Percentiles rank a stretch among this genome's conserved stretches.
These are phyloP conservation scores for Lissocephala sabroskyi DNA, from an alignment of 2,888 invertebrate genomes.

Conservation along the genomic window DNA sequence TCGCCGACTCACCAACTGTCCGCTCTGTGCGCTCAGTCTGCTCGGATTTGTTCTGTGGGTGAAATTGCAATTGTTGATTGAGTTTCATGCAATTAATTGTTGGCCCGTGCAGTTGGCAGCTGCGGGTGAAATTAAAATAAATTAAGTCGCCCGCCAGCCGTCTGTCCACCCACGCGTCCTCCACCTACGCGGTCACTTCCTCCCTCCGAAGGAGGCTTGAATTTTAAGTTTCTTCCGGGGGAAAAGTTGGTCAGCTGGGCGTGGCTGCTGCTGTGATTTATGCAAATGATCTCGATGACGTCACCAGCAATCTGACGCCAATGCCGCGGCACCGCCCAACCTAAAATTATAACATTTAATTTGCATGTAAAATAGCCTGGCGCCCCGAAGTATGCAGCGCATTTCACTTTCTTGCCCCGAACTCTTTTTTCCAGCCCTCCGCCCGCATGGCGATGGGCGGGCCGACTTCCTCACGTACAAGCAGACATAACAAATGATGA, in stretches of 20 bases:
- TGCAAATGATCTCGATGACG: conserved; percentile 31
- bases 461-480: conserved; percentile 3
- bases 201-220: conserved; percentile 7
- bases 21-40: too few relatives aligned
- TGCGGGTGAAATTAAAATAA: conserved; percentile 3
- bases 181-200: too few relatives aligned
- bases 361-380: conserved; percentile 36
- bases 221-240: conserved; percentile 28
- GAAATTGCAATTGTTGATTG: conserved; percentile 38
- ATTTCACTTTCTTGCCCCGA: too few relatives aligned
- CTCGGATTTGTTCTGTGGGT: conserved; percentile 11
- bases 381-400: conserved; percentile 16
- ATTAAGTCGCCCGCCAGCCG: conserved; percentile 10
- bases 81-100: conserved; percentile 40
- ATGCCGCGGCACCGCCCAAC: conserved; percentile 2
- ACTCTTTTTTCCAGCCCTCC: too few relatives aligned
- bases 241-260: background rate
- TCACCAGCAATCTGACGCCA: conserved; percentile 9
- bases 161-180: too few relatives aligned
- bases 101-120: background rate
- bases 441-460: too few relatives aligned
- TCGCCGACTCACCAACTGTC: too few relatives aligned
- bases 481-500: conserved; percentile 36
- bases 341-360: conserved; percentile 22
- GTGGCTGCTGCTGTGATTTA: conserved; percentile 39